Evolutionary conservation across 2,888 invertebrate species (phyloP), one percentile per base, ranked within the genome.

Genomic region (Acanthosepion esculentum): DNA sequence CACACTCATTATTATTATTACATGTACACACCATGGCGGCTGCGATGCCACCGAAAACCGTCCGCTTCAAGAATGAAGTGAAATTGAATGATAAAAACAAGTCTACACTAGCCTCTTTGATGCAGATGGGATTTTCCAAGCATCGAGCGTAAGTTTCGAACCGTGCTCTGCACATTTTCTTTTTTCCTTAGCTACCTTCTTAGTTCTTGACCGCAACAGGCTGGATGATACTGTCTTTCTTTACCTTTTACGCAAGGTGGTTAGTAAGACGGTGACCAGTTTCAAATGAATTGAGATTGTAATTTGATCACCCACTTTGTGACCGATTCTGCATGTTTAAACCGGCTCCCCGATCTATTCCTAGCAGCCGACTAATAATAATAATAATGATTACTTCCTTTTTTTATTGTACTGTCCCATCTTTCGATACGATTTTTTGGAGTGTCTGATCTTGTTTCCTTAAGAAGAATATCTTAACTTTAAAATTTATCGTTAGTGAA

Each of bases 31-130:
- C 48, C 23, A 92, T 92, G 92, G 92, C 92, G 92, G 92, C 92
- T 29, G 92, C 92, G 29, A 48, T 48, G 50, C 92, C 92, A 50
- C 92, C 48, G 6, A 92, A 92, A n/a, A 92, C 92, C 92, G 92
- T 92, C 92, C 92, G 92, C 92, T 92, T 92, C 92, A 92, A 92
- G n/a, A 92, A 92, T 50, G 92, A 92, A 92, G 92, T n/a, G 29
- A 92, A 92, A 92, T 6, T 48, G 12, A 41, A 26, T 23, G 92
- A 92, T n/a, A 92, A 92, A 92, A 92, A 41, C 50, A 92, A 92
- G 41, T 92, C 92, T 29, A 92, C 92, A 26, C 48, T 92, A 23
- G n/a, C 92, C 41, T 92, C 92, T 41, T 50, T 92, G 50, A 48
- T 92, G 41, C 92, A 92, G 50, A 92, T 92, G 92, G 92, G 92